phyloP scores from a whole-genome alignment of 2,888 invertebrate genomes.

The Ophion ventricosus region DNA sequence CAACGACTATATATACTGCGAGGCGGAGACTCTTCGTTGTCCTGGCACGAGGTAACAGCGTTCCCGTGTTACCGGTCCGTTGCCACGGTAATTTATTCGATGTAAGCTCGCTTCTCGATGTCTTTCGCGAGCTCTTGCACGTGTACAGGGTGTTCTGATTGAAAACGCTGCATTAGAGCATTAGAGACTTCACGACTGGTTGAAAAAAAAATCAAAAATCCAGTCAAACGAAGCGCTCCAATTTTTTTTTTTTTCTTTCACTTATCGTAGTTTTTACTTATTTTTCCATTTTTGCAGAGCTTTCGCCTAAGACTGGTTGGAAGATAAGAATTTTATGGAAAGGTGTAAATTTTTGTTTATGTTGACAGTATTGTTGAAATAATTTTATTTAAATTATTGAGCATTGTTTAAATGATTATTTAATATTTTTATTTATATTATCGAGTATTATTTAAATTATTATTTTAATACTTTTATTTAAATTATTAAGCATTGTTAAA shows the following conservation, averaged over 20 bases:
- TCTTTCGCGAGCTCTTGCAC: constrained; percentile 32
- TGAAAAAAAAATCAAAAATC: background rate
- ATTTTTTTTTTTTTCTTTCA: background rate
- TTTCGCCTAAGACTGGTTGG: background rate
- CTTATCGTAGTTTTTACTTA: background rate
- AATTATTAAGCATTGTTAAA: too few relatives aligned
- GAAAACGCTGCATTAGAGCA: background rate
- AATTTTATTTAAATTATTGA: too few relatives aligned
- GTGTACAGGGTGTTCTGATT: background rate
- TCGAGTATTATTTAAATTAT: too few relatives aligned
- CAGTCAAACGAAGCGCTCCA: background rate
- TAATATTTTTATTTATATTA: too few relatives aligned
- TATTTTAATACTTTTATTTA: too few relatives aligned
- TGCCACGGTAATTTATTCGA: constrained; percentile 79
- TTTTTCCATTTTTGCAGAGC: background rate
- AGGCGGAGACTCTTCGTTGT: constrained; percentile 56
- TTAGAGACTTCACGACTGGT: background rate
- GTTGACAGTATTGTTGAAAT: too few relatives aligned
- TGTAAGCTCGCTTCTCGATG: constrained; percentile 74
- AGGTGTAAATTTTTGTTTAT: too few relatives aligned
- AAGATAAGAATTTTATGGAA: too few relatives aligned
- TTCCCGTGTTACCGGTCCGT: constrained; percentile 80
- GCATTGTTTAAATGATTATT: too few relatives aligned
- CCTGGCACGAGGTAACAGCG: constrained; percentile 77
- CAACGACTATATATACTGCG: constrained; percentile 20